Evolutionary conservation across 2,888 invertebrate species (phyloP), one percentile per base, ranked within the genome.

Genomic region (Aquatica leii): DNA sequence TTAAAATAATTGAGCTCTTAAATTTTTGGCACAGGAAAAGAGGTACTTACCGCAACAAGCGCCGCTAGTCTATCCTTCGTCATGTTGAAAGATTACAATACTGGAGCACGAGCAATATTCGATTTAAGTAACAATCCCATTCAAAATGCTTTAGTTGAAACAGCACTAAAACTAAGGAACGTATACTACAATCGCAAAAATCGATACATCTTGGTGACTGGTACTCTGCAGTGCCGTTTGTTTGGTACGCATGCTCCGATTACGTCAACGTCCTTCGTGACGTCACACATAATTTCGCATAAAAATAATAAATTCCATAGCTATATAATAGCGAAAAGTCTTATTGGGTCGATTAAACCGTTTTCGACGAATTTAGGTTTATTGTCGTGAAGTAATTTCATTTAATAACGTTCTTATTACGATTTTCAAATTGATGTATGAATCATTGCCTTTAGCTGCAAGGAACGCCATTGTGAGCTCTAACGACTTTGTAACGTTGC

Each of bases 41-140:
- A 67, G 69, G 62, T 70, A 71, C 92, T 90, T 86, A 93, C 94
- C 90, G 95, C 95, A 87, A 94, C 94, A 80, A 95, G 90, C 84
- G 95, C 95, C 87, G 94, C 94, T 89, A 95, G 91, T 91, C 95
- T 94, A 89, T 95, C 95, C 90, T 95, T 95, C 86, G 95, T 95
- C 95, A 95, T 95, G 84, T 81, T 46, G 18, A 18, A 46, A 17
- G 18, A 18, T 18, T 46, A 46, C 46, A 84, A 85, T 87, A 87
- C 88, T 88, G 86, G 87, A 86, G 86, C 85, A 86, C 85, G 82
- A 83, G 85, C 84, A 85, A 85, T 85, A 85, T 85, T 85, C 83
- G 83, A 84, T 86, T 87, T 84, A 85, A 85, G 86, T 86, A 87
- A 86, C 85, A 87, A 87, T 90, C 90, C 90, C 90, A 90, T 90